A percentile compares a stretch with the other conserved stretches of the same genome.
Evolutionary conservation across 2,113 vertebrate genomes (phyloP).

Genomic region (Leucopternis melanops): DNA sequence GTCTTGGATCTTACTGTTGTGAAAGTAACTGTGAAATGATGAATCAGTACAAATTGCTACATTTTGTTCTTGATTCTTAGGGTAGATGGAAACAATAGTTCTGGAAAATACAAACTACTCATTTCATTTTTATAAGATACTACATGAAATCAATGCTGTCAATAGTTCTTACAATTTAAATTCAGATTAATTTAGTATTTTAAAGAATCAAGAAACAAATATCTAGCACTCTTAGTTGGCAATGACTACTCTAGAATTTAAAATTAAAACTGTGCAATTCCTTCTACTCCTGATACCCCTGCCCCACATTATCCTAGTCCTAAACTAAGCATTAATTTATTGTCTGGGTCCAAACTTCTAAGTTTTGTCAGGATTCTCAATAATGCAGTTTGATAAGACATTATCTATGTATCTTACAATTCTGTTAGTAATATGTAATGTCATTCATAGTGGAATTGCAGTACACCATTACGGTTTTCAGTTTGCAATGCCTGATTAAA

Average conservation of each 20-base stretch:
- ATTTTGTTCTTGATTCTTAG: neutral
- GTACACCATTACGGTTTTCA: neutral
- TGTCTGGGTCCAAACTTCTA: neutral
- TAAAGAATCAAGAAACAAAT: neutral
- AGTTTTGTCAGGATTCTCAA: neutral
- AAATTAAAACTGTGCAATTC: neutral
- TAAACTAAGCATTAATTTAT: neutral
- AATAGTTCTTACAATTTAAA: neutral
- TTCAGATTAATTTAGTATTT: neutral
- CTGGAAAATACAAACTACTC: neutral
- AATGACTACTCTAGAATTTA: neutral
- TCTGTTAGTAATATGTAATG: neutral
- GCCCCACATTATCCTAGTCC: fast-evolving
- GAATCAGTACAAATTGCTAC: neutral
- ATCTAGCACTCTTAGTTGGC: neutral
- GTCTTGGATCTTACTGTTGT: neutral
- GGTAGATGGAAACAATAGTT: neutral
- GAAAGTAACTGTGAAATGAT: neutral
- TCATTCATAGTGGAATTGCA: neutral
- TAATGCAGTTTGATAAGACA: neutral
- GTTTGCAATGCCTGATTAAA: neutral
- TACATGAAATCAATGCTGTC: neutral
- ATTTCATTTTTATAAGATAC: neutral
- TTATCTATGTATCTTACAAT: neutral
- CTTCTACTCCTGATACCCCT: neutral